Percentiles rank a stretch among this genome's conserved stretches.
phyloP scores from a whole-genome alignment of 2,888 invertebrate species.

The Rhodophaea formosa region DNA sequence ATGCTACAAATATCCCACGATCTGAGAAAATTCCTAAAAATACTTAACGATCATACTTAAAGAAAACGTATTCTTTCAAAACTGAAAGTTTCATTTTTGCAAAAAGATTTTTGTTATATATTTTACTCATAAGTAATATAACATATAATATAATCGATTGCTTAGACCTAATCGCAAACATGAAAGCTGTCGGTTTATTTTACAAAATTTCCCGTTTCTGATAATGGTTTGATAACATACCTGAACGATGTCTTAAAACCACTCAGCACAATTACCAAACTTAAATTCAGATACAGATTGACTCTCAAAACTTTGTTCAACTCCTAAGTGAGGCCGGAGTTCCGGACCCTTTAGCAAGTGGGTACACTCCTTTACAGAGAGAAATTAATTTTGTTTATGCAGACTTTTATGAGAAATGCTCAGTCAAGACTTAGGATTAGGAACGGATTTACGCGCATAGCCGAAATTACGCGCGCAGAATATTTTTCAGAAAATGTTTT shows the following conservation, averaged over 20 bases:
- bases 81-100: no score
- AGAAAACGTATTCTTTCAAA: no score
- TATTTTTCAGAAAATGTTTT: neutral
- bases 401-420: slow-evolving; percentile 32
- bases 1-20: no score
- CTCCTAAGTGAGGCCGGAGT: no score
- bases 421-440: slow-evolving; percentile 22
- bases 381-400: slow-evolving; percentile 35
- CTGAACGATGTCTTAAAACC: neutral
- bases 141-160: no score
- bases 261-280: neutral
- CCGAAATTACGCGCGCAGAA: neutral
- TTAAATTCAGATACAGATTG: neutral
- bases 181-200: no score
- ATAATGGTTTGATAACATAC: neutral
- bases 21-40: no score
- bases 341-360: neutral
- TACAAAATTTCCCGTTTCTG: no score
- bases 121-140: no score
- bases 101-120: no score
- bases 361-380: slow-evolving; percentile 19
- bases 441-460: neutral
- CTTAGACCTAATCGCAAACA: no score
- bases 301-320: neutral
- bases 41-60: no score